Evolutionary conservation across 2,888 invertebrate genomes (phyloP).

Genomic region (Vanessa cardui): DNA sequence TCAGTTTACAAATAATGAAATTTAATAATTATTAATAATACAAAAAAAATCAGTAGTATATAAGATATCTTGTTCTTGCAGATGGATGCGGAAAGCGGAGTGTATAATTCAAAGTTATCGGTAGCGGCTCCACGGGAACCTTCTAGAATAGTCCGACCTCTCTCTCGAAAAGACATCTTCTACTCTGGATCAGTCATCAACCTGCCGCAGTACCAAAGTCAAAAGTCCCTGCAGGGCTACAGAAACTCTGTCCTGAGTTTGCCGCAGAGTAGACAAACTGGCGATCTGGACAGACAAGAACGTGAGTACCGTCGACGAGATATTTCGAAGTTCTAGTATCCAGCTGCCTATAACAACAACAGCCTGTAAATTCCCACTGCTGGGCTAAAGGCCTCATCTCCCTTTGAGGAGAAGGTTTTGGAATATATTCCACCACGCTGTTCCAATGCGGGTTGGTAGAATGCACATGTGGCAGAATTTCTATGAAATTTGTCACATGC

Average conservation of each 20-base stretch:
- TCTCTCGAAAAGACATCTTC: slow-evolving; percentile 98
- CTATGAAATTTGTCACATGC: no score
- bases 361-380: no score
- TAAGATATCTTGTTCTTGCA: slow-evolving; percentile 42
- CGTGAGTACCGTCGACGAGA: slow-evolving; percentile 75
- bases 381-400: no score
- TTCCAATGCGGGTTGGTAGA: no score
- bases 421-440: no score
- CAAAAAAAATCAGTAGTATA: background rate
- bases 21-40: no score
- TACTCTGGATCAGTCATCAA: slow-evolving; percentile 97
- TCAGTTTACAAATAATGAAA: no score
- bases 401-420: no score
- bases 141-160: slow-evolving; percentile 90
- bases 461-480: no score
- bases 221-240: slow-evolving; percentile 94
- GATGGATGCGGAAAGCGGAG: slow-evolving; percentile 86
- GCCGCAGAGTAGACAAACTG: slow-evolving; percentile 86
- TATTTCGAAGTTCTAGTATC: no score
- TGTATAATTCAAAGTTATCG: slow-evolving; percentile 87
- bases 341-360: no score
- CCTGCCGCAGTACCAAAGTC: slow-evolving; percentile 96
- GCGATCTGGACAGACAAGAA: slow-evolving; percentile 86
- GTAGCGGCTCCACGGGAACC: slow-evolving; percentile 71
- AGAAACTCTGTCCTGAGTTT: slow-evolving; percentile 95